Evolutionary conservation across 64 coral and sea anemone species (phyloP).

Genomic region (Montipora foliosa): DNA sequence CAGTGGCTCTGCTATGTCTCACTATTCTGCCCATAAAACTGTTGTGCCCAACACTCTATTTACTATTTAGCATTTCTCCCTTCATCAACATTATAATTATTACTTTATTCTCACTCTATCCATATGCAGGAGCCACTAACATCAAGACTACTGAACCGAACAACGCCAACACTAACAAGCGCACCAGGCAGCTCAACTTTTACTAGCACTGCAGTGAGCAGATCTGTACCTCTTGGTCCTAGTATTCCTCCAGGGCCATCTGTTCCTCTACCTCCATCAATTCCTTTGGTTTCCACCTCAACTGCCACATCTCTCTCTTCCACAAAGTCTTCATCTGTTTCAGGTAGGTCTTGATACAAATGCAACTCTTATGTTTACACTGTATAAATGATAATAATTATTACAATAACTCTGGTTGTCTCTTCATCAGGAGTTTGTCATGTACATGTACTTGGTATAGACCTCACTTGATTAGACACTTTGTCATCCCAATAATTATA

Average conservation of each 20-base stretch:
- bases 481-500: no score
- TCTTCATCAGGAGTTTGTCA: no score
- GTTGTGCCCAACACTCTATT: no score
- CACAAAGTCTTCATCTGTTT: not conserved
- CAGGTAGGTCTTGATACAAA: not conserved
- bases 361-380: no score
- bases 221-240: conserved; percentile 28
- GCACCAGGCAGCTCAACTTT: conserved; percentile 62
- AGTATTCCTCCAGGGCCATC: not conserved
- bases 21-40: no score
- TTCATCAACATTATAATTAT: no score
- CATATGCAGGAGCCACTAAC: conserved; percentile 54
- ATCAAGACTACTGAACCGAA: conserved; percentile 65
- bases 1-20: no score
- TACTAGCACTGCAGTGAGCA: conserved; percentile 50
- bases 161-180: conserved; percentile 36
- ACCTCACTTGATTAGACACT: no score
- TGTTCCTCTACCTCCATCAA: not conserved
- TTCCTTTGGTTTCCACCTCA: conserved; percentile 21
- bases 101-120: not conserved
- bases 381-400: not conserved
- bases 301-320: not conserved
- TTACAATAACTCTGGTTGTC: not conserved
- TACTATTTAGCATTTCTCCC: no score
- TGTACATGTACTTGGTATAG: no score